These are phyloP conservation scores for Rhinogobio ventralis DNA, from an alignment of 2,797 vertebrate species.

Conservation along the genomic window DNA sequence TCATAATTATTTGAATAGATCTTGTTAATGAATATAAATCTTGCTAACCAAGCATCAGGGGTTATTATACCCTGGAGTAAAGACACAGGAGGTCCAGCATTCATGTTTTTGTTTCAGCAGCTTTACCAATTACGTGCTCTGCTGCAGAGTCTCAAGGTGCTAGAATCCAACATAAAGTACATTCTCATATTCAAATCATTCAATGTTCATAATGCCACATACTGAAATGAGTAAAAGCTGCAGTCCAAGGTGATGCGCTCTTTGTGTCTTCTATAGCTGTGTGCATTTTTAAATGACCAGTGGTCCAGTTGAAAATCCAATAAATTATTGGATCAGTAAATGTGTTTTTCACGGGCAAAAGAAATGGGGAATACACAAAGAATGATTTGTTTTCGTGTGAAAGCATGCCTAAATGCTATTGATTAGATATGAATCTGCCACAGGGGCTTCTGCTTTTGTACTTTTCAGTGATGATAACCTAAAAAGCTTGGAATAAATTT, in stretches of 20 bases:
- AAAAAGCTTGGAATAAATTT: background rate
- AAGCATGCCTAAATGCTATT: background rate
- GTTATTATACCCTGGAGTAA: constrained; percentile 28
- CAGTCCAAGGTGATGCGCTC: constrained; percentile 11
- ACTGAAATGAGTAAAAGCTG: background rate
- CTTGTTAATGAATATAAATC: constrained; percentile 6
- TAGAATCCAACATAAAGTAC: background rate
- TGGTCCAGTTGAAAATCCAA: background rate
- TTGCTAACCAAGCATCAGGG: constrained; percentile 9
- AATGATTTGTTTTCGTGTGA: constrained; percentile 1
- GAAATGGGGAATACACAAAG: constrained; percentile 16
- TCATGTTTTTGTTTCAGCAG: constrained; percentile 21
- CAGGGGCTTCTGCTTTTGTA: constrained; percentile 7
- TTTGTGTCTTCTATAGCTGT: constrained; percentile 15
- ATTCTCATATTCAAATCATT: background rate
- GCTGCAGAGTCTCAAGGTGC: background rate
- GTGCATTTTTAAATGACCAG: background rate
- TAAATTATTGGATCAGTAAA: background rate
- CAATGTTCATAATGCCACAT: background rate
- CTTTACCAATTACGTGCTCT: constrained; percentile 22
- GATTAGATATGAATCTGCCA: constrained; percentile 5
- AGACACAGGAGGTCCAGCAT: constrained; percentile 22
- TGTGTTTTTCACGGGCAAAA: constrained; percentile 9
- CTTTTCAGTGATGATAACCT: constrained; percentile 6
- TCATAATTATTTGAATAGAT: constrained; percentile 3